phyloP scores from a whole-genome alignment of 1,140 invertebrate genomes.

The Steinernema feltiae region DNA sequence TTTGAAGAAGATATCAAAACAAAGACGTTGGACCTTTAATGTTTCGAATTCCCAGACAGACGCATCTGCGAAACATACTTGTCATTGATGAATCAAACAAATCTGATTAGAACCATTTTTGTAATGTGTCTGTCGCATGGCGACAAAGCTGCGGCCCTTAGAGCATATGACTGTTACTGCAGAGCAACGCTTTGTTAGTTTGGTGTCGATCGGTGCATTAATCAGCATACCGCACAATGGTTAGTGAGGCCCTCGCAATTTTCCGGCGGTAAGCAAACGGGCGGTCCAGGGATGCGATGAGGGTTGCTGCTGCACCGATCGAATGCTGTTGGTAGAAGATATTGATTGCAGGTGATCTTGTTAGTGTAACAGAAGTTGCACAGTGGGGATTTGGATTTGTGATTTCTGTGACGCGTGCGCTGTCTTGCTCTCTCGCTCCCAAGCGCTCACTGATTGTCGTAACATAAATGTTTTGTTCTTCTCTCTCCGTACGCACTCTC shows the following conservation, averaged over 20 bases:
- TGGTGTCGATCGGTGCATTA: not conserved
- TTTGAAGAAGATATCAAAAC: no score
- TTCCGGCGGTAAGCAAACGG: not conserved
- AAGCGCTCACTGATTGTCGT: slow-evolving; percentile 9
- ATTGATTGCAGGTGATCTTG: slow-evolving; percentile 14
- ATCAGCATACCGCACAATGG: not conserved
- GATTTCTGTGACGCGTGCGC: not conserved
- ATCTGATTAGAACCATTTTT: no score
- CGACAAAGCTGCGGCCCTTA: not conserved
- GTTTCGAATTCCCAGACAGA: no score
- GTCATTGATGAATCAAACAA: no score
- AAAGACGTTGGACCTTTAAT: no score
- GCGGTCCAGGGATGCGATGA: not conserved
- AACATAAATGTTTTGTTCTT: slow-evolving; percentile 14
- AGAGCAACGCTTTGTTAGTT: not conserved
- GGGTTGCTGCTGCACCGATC: not conserved
- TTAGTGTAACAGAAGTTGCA: slow-evolving; percentile 13
- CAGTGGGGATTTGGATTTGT: slow-evolving; percentile 7
- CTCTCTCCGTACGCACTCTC: not conserved
- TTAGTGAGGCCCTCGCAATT: not conserved
- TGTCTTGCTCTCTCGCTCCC: not conserved
- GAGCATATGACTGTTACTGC: slow-evolving; percentile 11
- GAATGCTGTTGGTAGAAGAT: not conserved
- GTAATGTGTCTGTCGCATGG: not conserved
- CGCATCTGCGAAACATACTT: no score